Base-by-base conservation (phyloP, 2,888 invertebrate genomes). In the Tortricodes alternella region DNA sequence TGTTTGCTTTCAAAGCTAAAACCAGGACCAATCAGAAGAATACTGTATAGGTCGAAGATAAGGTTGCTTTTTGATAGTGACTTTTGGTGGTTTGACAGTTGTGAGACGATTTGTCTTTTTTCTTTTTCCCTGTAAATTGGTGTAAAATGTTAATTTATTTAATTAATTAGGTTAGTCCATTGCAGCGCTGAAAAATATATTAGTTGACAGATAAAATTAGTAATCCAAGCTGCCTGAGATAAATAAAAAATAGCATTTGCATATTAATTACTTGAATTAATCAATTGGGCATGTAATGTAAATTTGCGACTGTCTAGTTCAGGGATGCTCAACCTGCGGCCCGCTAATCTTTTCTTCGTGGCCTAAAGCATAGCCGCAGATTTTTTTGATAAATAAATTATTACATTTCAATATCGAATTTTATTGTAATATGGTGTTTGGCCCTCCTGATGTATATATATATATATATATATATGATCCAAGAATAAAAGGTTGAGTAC, bases 41-140 rank as follows among this genome's bases (percentile, higher is more conserved):
- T 79, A 76, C 71, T 77, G 76, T 37, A 61, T 60, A 0, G 70
- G 70, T 46, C 53, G 64, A 61, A 50, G 59, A 52, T 58, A 60
- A 38, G 53, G 59, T 50, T 65, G 62, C n/a, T 68, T 63, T 53
- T 52, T 64, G 46, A 66, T 37, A 6, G 70, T 68, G 61, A 77
- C 35, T 64, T 69, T 76, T 65, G 80, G 71, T 58, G 71, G 70
- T 66, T 76, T 75, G 62, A 67, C 65, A 62, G 65, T 59, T 37
- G 61, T 52, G n/a, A 62, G 68, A 32, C 62, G 70, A 50, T 69
- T 74, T 52, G 71, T 43, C 60, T 64, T 68, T 71, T 72, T 81
- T 74, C 71, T 65, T 77, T 76, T 82, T 29, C 72, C 76, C 87
- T 87, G 87, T 16, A 86, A 84, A 78, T 59, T 66, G 44, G 18